Conservation (phyloP, 2,888 invertebrate genomes). For the Cosmia trapezina region DNA sequence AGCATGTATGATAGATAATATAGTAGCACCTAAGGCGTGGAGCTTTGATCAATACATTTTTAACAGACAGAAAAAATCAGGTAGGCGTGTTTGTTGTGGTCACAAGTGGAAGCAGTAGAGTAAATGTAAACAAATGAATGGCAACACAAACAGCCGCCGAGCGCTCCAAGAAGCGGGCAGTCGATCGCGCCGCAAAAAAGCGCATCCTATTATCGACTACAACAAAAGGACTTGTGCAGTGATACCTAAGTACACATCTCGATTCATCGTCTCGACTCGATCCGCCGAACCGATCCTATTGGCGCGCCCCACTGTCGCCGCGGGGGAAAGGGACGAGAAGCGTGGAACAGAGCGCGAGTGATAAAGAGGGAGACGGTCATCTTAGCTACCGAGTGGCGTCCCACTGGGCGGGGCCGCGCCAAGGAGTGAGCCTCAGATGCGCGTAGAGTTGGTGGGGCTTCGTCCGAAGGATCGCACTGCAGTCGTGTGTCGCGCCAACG, state of each 20-base stretch:
- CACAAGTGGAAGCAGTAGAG: slow-evolving; percentile 60
- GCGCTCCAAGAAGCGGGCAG: slow-evolving; percentile 77
- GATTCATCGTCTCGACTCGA: slow-evolving; percentile 90
- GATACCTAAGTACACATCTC: slow-evolving; percentile 91
- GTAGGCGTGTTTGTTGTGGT: slow-evolving; percentile 69
- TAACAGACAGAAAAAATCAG: slow-evolving; percentile 57
- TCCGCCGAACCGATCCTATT: slow-evolving; percentile 89
- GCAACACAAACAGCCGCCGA: slow-evolving; percentile 65
- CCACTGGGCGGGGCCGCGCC: slow-evolving; percentile 91
- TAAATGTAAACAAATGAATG: slow-evolving; percentile 79
- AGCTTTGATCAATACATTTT: slow-evolving; percentile 60
- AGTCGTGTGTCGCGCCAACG: slow-evolving; percentile 88
- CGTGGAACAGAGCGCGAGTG: slow-evolving; percentile 73
- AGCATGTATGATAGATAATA: slow-evolving; percentile 32
- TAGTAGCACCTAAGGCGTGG: slow-evolving; percentile 27
- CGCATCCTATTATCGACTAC: slow-evolving; percentile 91
- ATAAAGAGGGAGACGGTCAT: slow-evolving; percentile 89
- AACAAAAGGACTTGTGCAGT: slow-evolving; percentile 90
- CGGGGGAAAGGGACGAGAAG: slow-evolving; percentile 81
- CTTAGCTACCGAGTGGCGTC: slow-evolving; percentile 90
- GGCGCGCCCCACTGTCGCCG: slow-evolving; percentile 90
- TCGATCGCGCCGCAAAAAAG: slow-evolving; percentile 88
- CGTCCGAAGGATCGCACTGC: slow-evolving; percentile 91
- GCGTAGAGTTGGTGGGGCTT: slow-evolving; percentile 92
- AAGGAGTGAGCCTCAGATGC: slow-evolving; percentile 91